Base-by-base conservation (phyloP, 2,797 vertebrate species). In the Chaenodraco wilsoni region DNA sequence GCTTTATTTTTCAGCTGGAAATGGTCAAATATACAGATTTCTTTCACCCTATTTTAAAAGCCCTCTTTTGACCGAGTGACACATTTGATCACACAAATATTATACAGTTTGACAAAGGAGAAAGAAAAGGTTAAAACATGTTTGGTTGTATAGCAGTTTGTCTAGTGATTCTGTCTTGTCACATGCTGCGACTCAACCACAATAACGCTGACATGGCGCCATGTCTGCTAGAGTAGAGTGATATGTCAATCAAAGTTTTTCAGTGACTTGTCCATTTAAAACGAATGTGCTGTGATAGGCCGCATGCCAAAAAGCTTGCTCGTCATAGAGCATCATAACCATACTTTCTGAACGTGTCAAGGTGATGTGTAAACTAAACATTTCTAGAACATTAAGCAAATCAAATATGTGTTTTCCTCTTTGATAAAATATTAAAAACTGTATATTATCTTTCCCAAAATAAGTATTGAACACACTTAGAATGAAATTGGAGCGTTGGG, bases 201-300 rank as follows among this genome's bases (percentile, higher is more conserved):
- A 51, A 31, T 71, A 67, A 48, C 11, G 84, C 76, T 84, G 79
- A 88, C 76, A 64, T 52, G 37, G 68, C 31, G 1, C 16, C 62
- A 41, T 50, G 60, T 72, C 64, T 65, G n/a, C 64, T 49, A 46
- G 11, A 51, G 62, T 27, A 60, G 41, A 82, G 19, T 27, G 21
- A 77, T 59, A 51, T 45, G 70, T 81, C 84, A 72, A 3, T 82
- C 81, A 61, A 48, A 60, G 43, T 10, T 45, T 74, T 72, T 81
- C 78, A 83, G 65, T 79, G 81, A 72, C 85, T 60, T 23, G 46
- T 75, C 69, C 79, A 84, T 86, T 82, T 85, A 54, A 85, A 81
- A 69, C 40, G 65, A 64, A 72, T 71, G 64, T 78, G 71, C 78
- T 74, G 70, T 46, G 54, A 74, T 50, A 70, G 60, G 65, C 69